Evolutionary conservation across 2,113 vertebrate genomes (phyloP).

Genomic region (Eira barbara): DNA sequence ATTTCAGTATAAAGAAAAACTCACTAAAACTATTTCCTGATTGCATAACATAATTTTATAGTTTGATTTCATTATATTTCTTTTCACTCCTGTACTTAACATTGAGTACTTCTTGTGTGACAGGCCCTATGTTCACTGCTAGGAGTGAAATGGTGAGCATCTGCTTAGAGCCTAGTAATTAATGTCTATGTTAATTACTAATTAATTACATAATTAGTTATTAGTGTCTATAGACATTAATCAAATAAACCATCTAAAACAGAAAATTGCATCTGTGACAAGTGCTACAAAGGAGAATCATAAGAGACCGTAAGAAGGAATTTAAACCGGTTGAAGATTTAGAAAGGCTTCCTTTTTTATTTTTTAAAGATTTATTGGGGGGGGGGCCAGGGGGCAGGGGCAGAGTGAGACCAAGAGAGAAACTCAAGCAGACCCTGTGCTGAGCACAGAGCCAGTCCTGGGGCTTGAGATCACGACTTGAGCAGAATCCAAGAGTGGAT

Average conservation of each 20-base stretch:
- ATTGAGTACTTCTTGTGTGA: slow-evolving; percentile 27
- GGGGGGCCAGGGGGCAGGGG: neutral
- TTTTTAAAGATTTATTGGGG: neutral
- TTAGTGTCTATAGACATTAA: slow-evolving; percentile 54
- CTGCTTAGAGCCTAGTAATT: slow-evolving; percentile 55
- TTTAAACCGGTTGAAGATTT: slow-evolving; percentile 10
- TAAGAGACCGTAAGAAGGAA: neutral
- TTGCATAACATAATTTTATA: neutral
- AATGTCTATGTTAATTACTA: slow-evolving; percentile 56
- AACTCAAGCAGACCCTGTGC: neutral
- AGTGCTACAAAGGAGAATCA: neutral
- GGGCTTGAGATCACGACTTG: neutral
- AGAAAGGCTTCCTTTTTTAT: neutral
- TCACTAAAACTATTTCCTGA: neutral
- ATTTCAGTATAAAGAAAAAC: neutral
- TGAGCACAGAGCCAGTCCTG: neutral
- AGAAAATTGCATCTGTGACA: slow-evolving; percentile 36
- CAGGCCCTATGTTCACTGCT: neutral
- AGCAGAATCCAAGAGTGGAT: neutral
- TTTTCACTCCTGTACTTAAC: slow-evolving; percentile 18
- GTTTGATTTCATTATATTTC: slow-evolving; percentile 26
- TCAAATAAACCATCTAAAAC: slow-evolving; percentile 37
- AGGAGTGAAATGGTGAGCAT: slow-evolving; percentile 45
- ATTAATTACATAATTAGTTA: slow-evolving; percentile 62
- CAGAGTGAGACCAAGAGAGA: neutral